Evolutionary conservation across 2,797 vertebrate genomes (phyloP), one percentile per base, ranked within the genome.

Genomic region (Neopelma chrysocephalum): DNA sequence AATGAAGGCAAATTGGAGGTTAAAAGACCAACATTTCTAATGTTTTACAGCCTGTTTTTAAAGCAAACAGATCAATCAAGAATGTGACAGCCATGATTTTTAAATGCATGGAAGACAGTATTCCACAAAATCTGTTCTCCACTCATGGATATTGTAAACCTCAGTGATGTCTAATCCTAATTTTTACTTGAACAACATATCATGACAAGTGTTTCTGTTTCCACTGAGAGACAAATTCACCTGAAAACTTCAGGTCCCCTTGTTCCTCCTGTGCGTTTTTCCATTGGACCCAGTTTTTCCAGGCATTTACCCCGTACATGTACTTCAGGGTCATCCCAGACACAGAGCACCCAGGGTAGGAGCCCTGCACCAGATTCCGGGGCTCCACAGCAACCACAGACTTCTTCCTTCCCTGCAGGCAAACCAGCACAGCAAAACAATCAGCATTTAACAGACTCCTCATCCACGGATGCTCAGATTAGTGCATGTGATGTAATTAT

Each of bases 201-300:
- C 42, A 50, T 2, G 7, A 40, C 31, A 40, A 43, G 5, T 42
- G 69, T 4, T 87, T 58, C 68, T 57, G 26, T 31, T 69, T 70
- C 23, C 21, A 38, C 11, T 1, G 23, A 66, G 58, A 83, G 27
- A 62, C 14, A 79, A 75, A 84, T 48, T 93, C 97, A 99, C 99
- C 98, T 92, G 98, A 98, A 82, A 99, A 98, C 82, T 99, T 98
- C 21, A 98, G 98, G 68, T 98, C 98, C 96, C 98, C 98, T 93
- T 98, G 93, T 32, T 99, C 98, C 73, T 99, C 98, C 95, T 99
- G 99, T 27, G 97, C 95, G 4, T 98, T 98, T 94, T 99, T 99
- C 99, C 99, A 99, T 36, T 98, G 98, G 95, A 99, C 98, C 99
- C 99, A 99, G 89, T 98, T 98, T 97, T 98, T 99, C 99, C 99